These are phyloP conservation scores for Catamblyrhynchus diadema DNA, from an alignment of 2,797 vertebrate genomes.

Conservation along the genomic window DNA sequence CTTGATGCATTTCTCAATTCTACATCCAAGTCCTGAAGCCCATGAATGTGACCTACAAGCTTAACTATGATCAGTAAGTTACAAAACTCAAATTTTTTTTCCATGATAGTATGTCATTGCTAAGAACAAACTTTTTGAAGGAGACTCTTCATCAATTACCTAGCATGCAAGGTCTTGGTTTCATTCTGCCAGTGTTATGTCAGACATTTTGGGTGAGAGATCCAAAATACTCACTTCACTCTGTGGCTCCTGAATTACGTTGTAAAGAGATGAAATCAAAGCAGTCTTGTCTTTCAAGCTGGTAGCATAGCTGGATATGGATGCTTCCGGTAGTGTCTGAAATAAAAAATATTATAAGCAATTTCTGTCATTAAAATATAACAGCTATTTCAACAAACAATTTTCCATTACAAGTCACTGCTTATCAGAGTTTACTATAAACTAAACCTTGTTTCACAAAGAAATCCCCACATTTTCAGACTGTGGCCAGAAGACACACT, in stretches of 20 bases:
- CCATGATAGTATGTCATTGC: background rate
- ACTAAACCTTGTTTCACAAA: background rate
- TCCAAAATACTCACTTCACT: slow-evolving; percentile 85
- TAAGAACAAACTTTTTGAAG: background rate
- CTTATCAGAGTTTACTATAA: background rate
- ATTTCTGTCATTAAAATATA: background rate
- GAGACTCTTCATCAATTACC: background rate
- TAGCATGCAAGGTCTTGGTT: background rate
- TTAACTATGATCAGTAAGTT: background rate
- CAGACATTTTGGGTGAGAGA: background rate
- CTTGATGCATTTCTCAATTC: background rate
- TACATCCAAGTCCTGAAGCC: background rate
- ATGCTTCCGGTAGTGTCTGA: slow-evolving; percentile 92
- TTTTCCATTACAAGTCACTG: background rate
- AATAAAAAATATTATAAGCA: slow-evolving; percentile 45
- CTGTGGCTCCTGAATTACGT: slow-evolving; percentile 94
- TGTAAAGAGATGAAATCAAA: slow-evolving; percentile 93
- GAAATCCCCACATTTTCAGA: background rate
- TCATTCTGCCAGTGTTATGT: background rate
- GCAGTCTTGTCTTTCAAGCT: slow-evolving; percentile 88
- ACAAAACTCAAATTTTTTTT: background rate
- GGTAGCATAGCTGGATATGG: slow-evolving; percentile 88
- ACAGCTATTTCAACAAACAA: background rate
- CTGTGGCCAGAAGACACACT: background rate
- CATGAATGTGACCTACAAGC: background rate